Base-by-base conservation (phyloP, 30 jellyfish, hydroid and myxozoan genomes). In the Rhopilema esculentum region DNA sequence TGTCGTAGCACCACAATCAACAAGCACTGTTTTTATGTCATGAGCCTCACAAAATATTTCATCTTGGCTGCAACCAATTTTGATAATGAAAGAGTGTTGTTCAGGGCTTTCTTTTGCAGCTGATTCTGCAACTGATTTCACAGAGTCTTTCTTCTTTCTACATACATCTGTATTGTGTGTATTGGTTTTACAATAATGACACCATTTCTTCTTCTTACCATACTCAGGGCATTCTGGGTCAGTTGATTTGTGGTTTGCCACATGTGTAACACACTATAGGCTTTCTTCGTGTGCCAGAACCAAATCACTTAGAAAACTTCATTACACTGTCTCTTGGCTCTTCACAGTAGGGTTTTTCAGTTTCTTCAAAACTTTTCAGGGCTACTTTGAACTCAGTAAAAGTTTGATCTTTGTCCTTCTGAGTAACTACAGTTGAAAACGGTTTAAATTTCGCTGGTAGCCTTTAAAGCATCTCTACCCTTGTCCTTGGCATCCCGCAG, bases 121-220 rank as follows among this genome's bases (percentile, higher is more conserved):
- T 40, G 57, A 40, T 40, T 40, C 57, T 40, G 57, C 57, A 40
- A 40, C 57, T 40, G 57, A 40, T 40, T 40, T 40, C 24, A 75
- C 91, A 85, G 50, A 16, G 83, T 85, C 91, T 52, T 86, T 74
- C 70, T 77, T 62, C 57, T 72, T 75, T 26, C 73, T 29, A 53
- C 91, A 75, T n/a, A 17, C 85, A 23, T 62, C 50, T 61, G 96
- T 87, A 77, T 87, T 65, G 67, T 77, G 92, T 16, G 88, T 29
- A 22, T 49, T 20, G 72, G 29, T 77, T 23, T 57, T 66, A 69
- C 92, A 78, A 61, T 22, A 27, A 31, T 69, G 49, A 69, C 96
- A 87, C 92, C 92, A 77, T 66, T 65, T 72, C 57, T 57, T 48
- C 66, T 77, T 77, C 69, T 19, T 71, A 22, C 53, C 33, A 7